Conservation (phyloP, 2,797 vertebrate species). For the Ibycter americanus region DNA sequence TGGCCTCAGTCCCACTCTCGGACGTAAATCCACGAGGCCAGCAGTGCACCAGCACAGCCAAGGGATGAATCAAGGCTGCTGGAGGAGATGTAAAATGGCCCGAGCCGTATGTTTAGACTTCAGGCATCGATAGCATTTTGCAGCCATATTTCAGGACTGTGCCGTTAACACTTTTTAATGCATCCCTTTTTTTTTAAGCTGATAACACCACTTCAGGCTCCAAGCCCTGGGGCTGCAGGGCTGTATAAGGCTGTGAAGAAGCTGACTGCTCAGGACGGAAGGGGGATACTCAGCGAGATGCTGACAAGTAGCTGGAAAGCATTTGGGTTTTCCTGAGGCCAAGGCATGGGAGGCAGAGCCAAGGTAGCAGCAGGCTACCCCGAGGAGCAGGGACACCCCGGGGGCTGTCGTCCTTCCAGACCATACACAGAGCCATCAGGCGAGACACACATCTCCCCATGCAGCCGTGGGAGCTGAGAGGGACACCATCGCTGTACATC, state of each 20-base stretch:
- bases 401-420: not conserved
- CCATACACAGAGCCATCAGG: not conserved
- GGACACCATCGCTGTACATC: not conserved
- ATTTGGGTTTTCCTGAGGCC: not conserved
- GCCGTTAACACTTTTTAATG: not conserved
- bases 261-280: not conserved
- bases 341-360: not conserved
- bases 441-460: not conserved
- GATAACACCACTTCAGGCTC: not conserved
- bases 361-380: not conserved
- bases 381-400: fast-evolving
- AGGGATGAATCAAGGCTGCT: not conserved
- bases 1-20: not conserved
- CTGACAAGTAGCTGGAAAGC: not conserved
- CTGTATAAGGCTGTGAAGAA: not conserved
- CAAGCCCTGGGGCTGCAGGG: not conserved
- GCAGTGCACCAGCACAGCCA: not conserved
- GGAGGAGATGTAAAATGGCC: not conserved
- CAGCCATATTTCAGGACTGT: not conserved
- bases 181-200: not conserved
- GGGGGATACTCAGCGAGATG: not conserved
- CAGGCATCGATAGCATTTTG: not conserved
- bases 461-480: not conserved
- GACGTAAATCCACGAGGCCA: fast-evolving
- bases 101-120: not conserved